These are phyloP conservation scores for Podarcis lilfordi DNA, from an alignment of 2,797 vertebrate species.

Conservation along the genomic window DNA sequence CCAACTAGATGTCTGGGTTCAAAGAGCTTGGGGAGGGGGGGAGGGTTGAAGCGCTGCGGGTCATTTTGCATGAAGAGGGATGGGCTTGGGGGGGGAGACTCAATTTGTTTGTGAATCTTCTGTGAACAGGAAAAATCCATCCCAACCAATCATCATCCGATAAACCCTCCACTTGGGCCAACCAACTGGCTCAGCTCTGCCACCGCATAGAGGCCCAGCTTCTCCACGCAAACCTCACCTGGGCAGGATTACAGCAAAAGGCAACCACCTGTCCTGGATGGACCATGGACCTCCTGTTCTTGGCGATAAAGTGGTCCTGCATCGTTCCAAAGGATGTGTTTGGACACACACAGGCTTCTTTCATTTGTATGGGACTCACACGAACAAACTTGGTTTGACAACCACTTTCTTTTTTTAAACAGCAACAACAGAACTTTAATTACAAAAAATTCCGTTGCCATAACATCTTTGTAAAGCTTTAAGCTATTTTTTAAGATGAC, in stretches of 20 bases:
- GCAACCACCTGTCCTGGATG: neutral
- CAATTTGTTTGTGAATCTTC: constrained; percentile 26
- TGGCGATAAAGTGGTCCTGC: neutral
- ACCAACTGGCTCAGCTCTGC: neutral
- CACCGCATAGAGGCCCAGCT: neutral
- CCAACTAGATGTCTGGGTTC: neutral
- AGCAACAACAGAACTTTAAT: neutral
- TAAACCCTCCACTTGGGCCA: neutral
- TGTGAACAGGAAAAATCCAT: neutral
- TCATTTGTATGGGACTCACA: neutral
- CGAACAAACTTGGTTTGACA: neutral
- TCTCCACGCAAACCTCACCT: neutral
- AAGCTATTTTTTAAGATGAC: neutral
- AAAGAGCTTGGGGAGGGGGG: neutral
- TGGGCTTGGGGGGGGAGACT: neutral
- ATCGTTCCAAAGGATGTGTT: neutral
- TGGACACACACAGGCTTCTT: neutral
- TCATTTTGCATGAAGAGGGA: neutral
- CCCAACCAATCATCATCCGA: neutral
- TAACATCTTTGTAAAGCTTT: constrained; percentile 34
- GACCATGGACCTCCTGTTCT: neutral
- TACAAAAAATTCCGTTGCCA: neutral
- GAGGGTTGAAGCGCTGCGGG: too few relatives aligned
- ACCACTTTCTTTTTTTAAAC: neutral
- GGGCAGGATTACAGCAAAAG: neutral